Base-by-base conservation (phyloP, 2,113 vertebrate species). In the Lampris megalopsis region DNA sequence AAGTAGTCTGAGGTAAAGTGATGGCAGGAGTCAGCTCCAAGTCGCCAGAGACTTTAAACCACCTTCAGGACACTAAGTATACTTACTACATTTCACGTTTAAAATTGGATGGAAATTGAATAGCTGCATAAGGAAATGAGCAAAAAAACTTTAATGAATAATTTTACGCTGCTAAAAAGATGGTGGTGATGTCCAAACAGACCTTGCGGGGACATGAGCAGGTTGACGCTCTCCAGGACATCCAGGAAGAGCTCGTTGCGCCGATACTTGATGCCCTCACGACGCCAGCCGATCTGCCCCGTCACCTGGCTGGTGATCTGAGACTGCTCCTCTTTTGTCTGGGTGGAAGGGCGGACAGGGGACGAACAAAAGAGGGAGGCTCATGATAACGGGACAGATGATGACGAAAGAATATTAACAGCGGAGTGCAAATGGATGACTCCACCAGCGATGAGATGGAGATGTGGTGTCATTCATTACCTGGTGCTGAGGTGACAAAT, bases 251-350 rank as follows among this genome's bases (percentile, higher is more conserved):
- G 97, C 75, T 99, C 98, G 6, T 99, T 99, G 73, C 98, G 96
- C 67, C 98, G 98, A 78, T 99, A 99, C 73, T 99, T 99, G 94
- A 99, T 99, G 82, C 98, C 98, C 86, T 99, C 98, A 0, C 98
- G 97, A 66, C 98, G 94, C 98, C 98, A 99, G 83, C 98, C 98
- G 24, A 99, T 99, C 94, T 99, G 98, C n/a, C 98, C 98, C 0
- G 98, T 99, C 91, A 99, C 98, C 92, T 99, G 98, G 93, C 97
- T 99, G 73, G 98, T 99, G 94, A 99, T 99, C 94, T 99, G 98
- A 77, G 98, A 98, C 89, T 99, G 98, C 71, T 99, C 98, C 89
- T 99, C 98, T 92, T 99, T 99, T 77, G 97, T 99, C 98, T 99
- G 86, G 6, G 78, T 56, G 89, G 81, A 87, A 87, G 77, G n/a